Percentiles rank a stretch among this genome's conserved stretches.
Evolutionary conservation across 2,888 invertebrate genomes (phyloP).

Genomic region (Ypsolopha sequella): DNA sequence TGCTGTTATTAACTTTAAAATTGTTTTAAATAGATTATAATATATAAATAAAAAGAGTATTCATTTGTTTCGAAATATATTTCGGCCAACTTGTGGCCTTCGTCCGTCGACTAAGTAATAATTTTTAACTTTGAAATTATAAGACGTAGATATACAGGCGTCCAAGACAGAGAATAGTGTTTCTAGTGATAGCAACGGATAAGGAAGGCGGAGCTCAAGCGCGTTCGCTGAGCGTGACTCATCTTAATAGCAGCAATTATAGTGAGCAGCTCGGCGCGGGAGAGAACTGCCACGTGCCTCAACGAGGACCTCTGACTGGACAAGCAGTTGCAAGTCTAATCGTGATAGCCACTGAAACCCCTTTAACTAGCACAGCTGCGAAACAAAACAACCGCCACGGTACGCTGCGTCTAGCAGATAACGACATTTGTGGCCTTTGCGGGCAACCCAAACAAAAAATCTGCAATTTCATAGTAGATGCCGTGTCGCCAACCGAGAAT

Average conservation of each 20-base stretch:
- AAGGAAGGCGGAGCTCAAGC: slow-evolving; percentile 45
- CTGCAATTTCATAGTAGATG: slow-evolving; percentile 8
- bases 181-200: slow-evolving; percentile 43
- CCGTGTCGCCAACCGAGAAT: slow-evolving; percentile 12
- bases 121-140: slow-evolving; percentile 1
- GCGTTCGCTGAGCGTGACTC: slow-evolving; percentile 65
- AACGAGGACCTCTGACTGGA: no score
- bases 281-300: slow-evolving; percentile 38
- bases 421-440: slow-evolving; percentile 12
- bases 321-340: background rate
- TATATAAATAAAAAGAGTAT: no score
- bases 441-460: slow-evolving; percentile 14
- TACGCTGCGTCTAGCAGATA: slow-evolving; percentile 10
- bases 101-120: no score
- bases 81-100: no score
- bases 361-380: background rate
- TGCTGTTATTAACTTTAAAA: slow-evolving; percentile 1
- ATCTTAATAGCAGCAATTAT: slow-evolving; percentile 64
- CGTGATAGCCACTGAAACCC: background rate
- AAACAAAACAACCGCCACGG: slow-evolving; percentile 11
- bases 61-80: no score
- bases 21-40: no score
- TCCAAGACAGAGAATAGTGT: background rate
- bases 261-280: slow-evolving; percentile 30
- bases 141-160: background rate